These are phyloP conservation scores for Herpetotheres cachinnans DNA, from an alignment of 2,113 vertebrate species.

Conservation along the genomic window DNA sequence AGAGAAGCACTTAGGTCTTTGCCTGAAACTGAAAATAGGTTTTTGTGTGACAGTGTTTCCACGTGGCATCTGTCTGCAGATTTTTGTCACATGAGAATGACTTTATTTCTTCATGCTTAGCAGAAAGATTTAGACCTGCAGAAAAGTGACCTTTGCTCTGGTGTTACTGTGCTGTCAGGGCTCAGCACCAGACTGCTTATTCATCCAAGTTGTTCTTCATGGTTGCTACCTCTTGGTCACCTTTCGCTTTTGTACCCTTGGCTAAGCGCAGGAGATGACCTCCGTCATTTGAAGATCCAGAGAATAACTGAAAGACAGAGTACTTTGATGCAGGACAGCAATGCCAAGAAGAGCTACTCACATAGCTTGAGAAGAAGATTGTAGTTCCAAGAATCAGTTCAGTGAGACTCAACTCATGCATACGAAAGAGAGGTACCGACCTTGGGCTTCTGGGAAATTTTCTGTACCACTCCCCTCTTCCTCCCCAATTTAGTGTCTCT, in stretches of 20 bases:
- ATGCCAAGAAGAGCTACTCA: background rate
- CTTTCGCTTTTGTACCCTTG: background rate
- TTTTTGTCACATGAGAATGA: background rate
- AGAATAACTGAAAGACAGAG: background rate
- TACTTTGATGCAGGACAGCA: background rate
- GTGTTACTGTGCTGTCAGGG: background rate
- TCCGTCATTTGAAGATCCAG: background rate
- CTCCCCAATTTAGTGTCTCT: background rate
- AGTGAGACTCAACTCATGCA: background rate
- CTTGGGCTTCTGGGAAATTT: background rate
- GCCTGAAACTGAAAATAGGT: background rate
- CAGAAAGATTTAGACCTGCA: background rate
- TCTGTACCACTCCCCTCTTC: background rate
- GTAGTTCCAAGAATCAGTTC: background rate
- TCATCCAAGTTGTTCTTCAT: background rate
- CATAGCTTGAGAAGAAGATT: background rate
- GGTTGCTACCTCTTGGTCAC: background rate
- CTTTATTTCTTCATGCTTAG: background rate
- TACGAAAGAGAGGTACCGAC: rapidly evolving
- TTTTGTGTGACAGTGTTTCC: background rate
- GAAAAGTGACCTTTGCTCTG: background rate
- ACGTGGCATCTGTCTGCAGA: background rate
- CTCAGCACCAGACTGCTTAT: background rate
- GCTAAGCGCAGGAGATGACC: background rate
- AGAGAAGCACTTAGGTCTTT: background rate